Conservation (phyloP, 2,888 invertebrate genomes). For the Ormyrus thymus region DNA sequence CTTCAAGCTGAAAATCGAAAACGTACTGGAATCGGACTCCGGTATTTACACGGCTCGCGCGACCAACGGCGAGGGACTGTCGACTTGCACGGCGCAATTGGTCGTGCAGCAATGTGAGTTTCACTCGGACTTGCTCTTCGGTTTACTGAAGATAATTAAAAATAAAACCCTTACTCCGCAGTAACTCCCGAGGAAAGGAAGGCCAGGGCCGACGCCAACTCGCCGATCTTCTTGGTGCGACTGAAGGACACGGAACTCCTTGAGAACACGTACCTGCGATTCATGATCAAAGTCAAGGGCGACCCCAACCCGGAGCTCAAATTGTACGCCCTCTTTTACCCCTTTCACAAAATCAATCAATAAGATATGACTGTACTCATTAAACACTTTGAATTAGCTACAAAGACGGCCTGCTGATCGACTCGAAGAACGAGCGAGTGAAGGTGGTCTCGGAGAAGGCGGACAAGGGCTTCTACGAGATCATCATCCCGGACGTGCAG, state of each 20-base stretch:
- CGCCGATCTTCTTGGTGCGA: constrained; percentile 89
- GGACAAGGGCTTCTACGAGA: constrained; percentile 89
- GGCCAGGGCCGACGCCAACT: constrained; percentile 82
- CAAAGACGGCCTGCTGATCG: constrained; percentile 87
- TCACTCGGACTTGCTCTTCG: background rate
- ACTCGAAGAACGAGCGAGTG: constrained; percentile 81
- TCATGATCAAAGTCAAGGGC: constrained; percentile 91
- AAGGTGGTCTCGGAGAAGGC: constrained; percentile 85
- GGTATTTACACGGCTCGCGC: constrained; percentile 94
- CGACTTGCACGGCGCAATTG: constrained; percentile 91
- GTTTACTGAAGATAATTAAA: background rate
- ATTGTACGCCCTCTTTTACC: constrained; percentile 79
- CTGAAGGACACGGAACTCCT: constrained; percentile 92
- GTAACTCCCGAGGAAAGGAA: constrained; percentile 84
- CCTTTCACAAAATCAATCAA: background rate
- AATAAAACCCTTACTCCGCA: constrained; percentile 67
- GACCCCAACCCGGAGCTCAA: constrained; percentile 92
- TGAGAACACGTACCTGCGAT: constrained; percentile 89
- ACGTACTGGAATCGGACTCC: constrained; percentile 85
- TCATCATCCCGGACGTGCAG: constrained; percentile 89
- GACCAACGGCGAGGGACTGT: constrained; percentile 86
- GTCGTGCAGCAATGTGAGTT: constrained; percentile 89
- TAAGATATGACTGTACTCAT: background rate
- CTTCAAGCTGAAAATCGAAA: constrained; percentile 85
- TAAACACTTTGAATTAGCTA: constrained; percentile 77